Evolutionary conservation across 2,113 vertebrate species (phyloP).

Genomic region (Pachypanchax playfairii): DNA sequence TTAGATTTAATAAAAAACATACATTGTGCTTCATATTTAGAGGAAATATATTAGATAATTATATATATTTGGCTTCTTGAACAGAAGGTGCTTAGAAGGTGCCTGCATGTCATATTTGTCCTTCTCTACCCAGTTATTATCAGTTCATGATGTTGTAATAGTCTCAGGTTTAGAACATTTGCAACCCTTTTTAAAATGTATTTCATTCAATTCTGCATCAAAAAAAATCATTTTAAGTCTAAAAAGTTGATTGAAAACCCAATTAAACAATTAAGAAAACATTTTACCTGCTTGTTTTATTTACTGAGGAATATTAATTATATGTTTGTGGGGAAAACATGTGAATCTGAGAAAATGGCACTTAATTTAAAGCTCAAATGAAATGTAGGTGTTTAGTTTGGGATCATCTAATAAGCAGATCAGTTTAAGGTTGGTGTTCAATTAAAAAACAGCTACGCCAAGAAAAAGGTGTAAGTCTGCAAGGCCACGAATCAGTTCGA

Average conservation of each 20-base stretch:
- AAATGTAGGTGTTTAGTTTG: no score
- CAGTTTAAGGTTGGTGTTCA: no score
- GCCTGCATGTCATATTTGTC: neutral
- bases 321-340: no score
- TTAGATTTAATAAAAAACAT: neutral
- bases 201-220: neutral
- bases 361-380: neutral
- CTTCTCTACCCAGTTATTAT: slow-evolving; percentile 2
- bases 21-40: neutral
- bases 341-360: neutral
- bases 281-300: no score
- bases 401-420: no score
- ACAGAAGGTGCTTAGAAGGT: slow-evolving; percentile 3
- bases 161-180: neutral
- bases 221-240: neutral
- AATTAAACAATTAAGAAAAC: neutral
- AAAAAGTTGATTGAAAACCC: no score
- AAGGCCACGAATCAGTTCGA: no score
- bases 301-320: no score
- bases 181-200: neutral
- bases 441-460: no score
- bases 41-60: neutral
- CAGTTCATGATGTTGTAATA: no score
- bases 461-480: no score
- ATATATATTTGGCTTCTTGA: slow-evolving; percentile 3